Evolutionary conservation across 2,797 vertebrate genomes (phyloP), one percentile per base, ranked within the genome.

Genomic region (Hydrolagus colliei): DNA sequence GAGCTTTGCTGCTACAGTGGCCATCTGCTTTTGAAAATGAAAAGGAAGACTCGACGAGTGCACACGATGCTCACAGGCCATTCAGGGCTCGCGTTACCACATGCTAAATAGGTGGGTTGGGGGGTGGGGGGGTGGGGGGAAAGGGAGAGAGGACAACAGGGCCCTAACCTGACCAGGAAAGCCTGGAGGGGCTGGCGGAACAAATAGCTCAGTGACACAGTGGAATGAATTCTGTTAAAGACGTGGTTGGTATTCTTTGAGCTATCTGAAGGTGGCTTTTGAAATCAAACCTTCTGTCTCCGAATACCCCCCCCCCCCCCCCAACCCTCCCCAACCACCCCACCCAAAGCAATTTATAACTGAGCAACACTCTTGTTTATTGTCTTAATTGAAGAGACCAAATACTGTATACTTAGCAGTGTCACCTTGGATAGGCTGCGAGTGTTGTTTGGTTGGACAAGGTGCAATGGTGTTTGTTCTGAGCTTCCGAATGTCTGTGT

Each of bases 1-100:
- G 79, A 71, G 63, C 79, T 84, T n/a, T 71, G 79, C 79, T 84
- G 79, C 79, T 68, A 18, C 79, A 84, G 27, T 71, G 65, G 79
- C 79, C 79, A 84, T 84, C 79, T 84, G 79, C 79, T 84, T 27
- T 84, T 84, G 79, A 84, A 84, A 71, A 84, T 67, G 27, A 84
- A 52, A 52, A 27, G 27, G 63, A 84, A 84, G 79, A 84, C 79
- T 35, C 71, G 79, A 84, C 79, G 68, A 84, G 65, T 84, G 71
- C 79, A 84, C 71, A 84, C 71, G 79, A 84, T 67, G 79, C 65
- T 68, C 79, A 71, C 79, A 84, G 27, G 79, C 65, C 65, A 20
- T 84, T 63, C 32, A 84, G 16, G 65, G 65, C 32, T 65, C 41
- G 41, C 65, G n/a, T 84, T 67, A 84, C 32, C 68, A 84, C 32